Evolutionary conservation across 92 coral and sea anemone species (phyloP), one percentile per base, ranked within the genome.

Genomic region (Desmophyllum pertusum): DNA sequence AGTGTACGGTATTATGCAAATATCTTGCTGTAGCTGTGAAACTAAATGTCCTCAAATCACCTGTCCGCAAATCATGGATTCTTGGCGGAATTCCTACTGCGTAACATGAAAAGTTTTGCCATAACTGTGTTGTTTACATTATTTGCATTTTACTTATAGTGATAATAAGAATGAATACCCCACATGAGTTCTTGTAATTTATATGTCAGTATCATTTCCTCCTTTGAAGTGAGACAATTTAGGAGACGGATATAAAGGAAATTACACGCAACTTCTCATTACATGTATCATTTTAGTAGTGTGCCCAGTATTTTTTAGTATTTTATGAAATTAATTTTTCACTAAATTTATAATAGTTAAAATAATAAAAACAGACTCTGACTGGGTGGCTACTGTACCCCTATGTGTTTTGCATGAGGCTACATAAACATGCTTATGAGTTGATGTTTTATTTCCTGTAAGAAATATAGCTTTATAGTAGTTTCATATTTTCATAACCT

Each of bases 71-170:
- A 31, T 65, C 23, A 4, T 65, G 39, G 70, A 13, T 3, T 64
- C 39, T 18, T 64, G 31, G 39, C 2, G 29, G 39, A 33, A 55
- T 55, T 18, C 41, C 59, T 7, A 75, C 19, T 53, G 46, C 39
- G 66, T 61, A 53, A 39, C 81, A 59, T 36, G 77, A 40, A 15
- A 37, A n/a, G 27, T 14, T 76, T n/a, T 76, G 13, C 43, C 25
- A 27, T 38, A n/a, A 37, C 43, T 45, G 5, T 46, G 33, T 0
- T 65, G 70, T 65, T 65, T 65, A 65, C 70, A 65, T 65, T 33
- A 35, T 65, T 35, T 35, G 69, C 69, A 35, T 65, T 35, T 65
- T 65, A 17, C 25, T 31, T 21, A n/a, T 65, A 13, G 39, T 31
- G 10, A 31, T 2, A 65, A 30, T 65, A 8, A n/a, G 39, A 30